Evolutionary conservation across 2,797 vertebrate species (phyloP).

Genomic region (Tangara arthus): DNA sequence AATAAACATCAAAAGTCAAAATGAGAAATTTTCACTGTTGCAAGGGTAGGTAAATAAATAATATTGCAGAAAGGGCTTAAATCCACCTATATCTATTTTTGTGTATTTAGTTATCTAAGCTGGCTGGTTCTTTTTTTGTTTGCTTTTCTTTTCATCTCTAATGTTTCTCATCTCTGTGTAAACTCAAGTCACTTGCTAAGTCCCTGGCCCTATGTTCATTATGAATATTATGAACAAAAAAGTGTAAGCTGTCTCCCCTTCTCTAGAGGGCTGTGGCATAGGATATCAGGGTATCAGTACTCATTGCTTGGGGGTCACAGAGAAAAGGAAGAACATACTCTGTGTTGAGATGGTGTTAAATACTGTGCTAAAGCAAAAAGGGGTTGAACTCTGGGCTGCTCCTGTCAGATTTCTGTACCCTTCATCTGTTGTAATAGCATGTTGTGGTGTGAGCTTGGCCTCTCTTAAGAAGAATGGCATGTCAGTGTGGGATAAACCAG

Average conservation of each 20-base stretch:
- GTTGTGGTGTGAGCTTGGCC: background rate
- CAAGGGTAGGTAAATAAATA: background rate
- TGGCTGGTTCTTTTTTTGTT: background rate
- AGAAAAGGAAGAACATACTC: background rate
- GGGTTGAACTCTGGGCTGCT: slow-evolving; percentile 14
- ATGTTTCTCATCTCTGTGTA: background rate
- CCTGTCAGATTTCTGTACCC: background rate
- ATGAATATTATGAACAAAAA: background rate
- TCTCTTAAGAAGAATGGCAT: slow-evolving; percentile 8
- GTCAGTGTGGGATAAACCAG: background rate
- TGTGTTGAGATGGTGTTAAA: background rate
- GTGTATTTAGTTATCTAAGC: background rate
- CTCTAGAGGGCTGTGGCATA: background rate
- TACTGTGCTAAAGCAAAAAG: background rate
- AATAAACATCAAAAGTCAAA: background rate
- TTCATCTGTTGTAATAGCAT: background rate
- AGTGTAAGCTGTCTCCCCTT: background rate
- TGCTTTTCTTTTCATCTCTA: background rate
- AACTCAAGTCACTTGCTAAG: background rate
- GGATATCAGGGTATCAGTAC: rapidly evolving
- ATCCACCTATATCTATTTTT: background rate
- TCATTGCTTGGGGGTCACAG: background rate
- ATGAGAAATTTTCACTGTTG: background rate
- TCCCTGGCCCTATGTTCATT: background rate
- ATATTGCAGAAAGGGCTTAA: background rate